phyloP scores from a whole-genome alignment of 1,140 invertebrate genomes.

The Watersipora subatra region DNA sequence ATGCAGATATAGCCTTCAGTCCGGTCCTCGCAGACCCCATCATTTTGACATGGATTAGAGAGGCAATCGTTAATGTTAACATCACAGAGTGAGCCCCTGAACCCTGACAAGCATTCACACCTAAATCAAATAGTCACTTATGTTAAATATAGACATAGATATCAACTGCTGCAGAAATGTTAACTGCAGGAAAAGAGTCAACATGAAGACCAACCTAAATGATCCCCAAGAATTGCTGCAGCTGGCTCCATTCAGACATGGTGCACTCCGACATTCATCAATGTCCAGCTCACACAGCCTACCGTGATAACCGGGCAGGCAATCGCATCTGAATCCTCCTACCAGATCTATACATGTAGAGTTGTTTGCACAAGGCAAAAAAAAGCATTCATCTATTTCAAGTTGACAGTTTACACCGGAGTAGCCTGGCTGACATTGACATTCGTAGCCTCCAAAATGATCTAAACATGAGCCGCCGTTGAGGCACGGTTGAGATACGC shows the following conservation, averaged over 20 bases:
- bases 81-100: neutral
- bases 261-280: neutral
- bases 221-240: neutral
- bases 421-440: slow-evolving; percentile 19
- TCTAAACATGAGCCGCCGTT: slow-evolving; percentile 14
- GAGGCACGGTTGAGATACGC: slow-evolving; percentile 42
- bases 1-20: slow-evolving; percentile 1
- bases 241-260: neutral
- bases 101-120: neutral
- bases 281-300: slow-evolving; percentile 1
- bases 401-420: slow-evolving; percentile 33
- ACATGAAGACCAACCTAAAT: neutral
- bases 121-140: neutral
- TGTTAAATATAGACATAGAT: neutral
- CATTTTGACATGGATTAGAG: neutral
- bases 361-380: slow-evolving; percentile 34
- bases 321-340: slow-evolving; percentile 9
- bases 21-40: neutral
- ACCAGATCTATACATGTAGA: slow-evolving; percentile 9
- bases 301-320: slow-evolving; percentile 11
- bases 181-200: no score
- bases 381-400: slow-evolving; percentile 22
- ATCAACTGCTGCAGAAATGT: neutral
- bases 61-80: neutral
- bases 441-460: slow-evolving; percentile 9